Evolutionary conservation across 2,113 vertebrate genomes (phyloP), one percentile per base, ranked within the genome.

Genomic region (Sakesphorus luctuosus): DNA sequence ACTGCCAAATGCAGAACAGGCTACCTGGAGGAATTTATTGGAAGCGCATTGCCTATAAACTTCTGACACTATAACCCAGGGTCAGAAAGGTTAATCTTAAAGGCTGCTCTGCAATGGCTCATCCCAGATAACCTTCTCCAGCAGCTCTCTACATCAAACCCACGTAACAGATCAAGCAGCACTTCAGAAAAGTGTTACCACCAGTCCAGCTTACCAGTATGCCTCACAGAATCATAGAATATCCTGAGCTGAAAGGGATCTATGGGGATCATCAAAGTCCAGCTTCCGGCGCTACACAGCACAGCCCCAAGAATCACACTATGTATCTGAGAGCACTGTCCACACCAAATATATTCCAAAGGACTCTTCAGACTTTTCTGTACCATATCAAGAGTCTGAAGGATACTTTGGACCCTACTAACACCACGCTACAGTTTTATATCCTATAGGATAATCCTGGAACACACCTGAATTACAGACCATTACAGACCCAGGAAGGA

Each of bases 1-100:
- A 43, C 62, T 80, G 59, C 23, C 76, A 93, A 93, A 90, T 11
- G 46, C 44, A 80, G 79, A 95, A 71, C 65, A 89, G 47, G 23
- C 68, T 94, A 43, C 68, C 90, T 69, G 33, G 24, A 92, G 33
- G 72, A 93, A 90, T 77, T 94, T 94, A 94, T 40, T 84, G 56
- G 69, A 89, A 95, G 75, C 63, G 87, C 63, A 55, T 3, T 67
- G 80, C 61, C 76, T 63, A 33, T 81, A 75, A 77, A 84, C 87
- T 93, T 91, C 83, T 81, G 36, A 78, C 56, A 62, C 38, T 74
- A 46, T 94, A 84, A 80, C 44, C 15, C 15, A n/a, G 61, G 65
- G 80, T 93, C 73, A 91, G 49, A 87, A 82, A 77, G 80, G 80
- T 77, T 90, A 87, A 84, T 55, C 73, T 74, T 81, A 75, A 71